phyloP scores from a whole-genome alignment of 2,888 invertebrate genomes.

The Drosophila leonis region DNA sequence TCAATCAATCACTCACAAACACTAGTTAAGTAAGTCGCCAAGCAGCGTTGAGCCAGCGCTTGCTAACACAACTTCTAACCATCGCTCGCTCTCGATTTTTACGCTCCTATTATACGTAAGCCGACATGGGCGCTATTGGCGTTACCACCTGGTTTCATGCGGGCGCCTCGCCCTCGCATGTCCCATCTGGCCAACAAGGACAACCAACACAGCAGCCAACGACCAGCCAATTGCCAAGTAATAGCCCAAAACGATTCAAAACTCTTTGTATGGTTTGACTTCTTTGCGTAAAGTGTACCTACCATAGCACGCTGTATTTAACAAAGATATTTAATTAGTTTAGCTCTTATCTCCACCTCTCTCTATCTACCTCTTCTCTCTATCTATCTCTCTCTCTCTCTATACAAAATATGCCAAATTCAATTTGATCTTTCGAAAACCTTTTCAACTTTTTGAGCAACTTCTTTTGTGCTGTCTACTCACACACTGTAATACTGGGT shows the following conservation, averaged over 20 bases:
- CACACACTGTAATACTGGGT: conserved; percentile 5
- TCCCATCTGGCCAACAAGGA: conserved; percentile 58
- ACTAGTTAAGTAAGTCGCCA: conserved; percentile 35
- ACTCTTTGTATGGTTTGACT: conserved; percentile 20
- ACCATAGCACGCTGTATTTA: conserved; percentile 63
- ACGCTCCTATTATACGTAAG: conserved; percentile 54
- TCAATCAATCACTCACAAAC: conserved; percentile 22
- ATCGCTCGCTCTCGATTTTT: conserved; percentile 30
- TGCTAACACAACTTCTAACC: conserved; percentile 41
- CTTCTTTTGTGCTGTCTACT: conserved; percentile 22
- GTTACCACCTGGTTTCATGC: conserved; percentile 86
- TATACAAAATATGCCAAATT: conserved; percentile 1
- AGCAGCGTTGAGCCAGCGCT: conserved; percentile 35
- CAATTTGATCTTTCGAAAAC: conserved; percentile 4
- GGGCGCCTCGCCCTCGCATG: conserved; percentile 79
- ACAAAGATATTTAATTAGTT: conserved; percentile 39
- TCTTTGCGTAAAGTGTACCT: conserved; percentile 58
- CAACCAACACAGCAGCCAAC: conserved; percentile 45
- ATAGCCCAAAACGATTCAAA: conserved; percentile 34
- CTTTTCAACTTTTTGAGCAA: neutral
- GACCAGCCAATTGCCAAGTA: conserved; percentile 59
- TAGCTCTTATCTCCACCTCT: conserved; percentile 33
- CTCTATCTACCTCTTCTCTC: conserved; percentile 23
- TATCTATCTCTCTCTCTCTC: conserved; percentile 17
- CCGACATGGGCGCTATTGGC: conserved; percentile 84